These are phyloP conservation scores for Macrostomum lignano DNA, from an alignment of 1,140 invertebrate species.

Conservation along the genomic window DNA sequence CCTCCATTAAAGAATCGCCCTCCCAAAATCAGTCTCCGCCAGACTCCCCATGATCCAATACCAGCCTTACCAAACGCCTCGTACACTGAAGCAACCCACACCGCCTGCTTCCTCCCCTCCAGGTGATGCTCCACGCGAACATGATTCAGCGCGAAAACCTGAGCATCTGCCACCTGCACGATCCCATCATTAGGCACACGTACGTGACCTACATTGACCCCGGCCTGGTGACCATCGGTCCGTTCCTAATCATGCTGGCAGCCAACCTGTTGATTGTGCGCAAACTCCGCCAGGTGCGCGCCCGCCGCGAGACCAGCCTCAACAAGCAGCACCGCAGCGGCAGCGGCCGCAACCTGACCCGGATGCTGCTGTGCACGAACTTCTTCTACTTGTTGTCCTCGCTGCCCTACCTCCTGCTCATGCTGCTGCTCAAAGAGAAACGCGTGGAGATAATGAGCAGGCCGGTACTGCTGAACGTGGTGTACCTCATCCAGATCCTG, in stretches of 20 bases:
- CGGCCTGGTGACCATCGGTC: neutral
- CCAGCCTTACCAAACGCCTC: too few relatives aligned
- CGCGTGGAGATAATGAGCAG: too few relatives aligned
- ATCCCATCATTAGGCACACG: too few relatives aligned
- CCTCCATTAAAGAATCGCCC: too few relatives aligned
- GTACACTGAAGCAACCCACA: too few relatives aligned
- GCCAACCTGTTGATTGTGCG: neutral
- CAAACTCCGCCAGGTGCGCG: neutral
- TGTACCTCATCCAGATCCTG: neutral
- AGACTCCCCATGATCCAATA: too few relatives aligned
- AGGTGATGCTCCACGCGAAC: too few relatives aligned
- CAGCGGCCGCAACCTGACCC: conserved; percentile 2
- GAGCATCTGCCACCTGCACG: too few relatives aligned
- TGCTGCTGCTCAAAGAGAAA: neutral
- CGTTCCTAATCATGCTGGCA: neutral
- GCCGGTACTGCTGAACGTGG: neutral
- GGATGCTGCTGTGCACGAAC: conserved; percentile 4
- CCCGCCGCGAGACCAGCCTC: neutral
- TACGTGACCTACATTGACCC: neutral
- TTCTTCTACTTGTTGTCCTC: conserved; percentile 2
- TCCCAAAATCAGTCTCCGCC: too few relatives aligned
- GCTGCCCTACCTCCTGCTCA: neutral
- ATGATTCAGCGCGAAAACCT: too few relatives aligned
- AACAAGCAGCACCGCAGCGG: neutral
- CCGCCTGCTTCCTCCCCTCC: too few relatives aligned